A percentile compares a stretch with the other conserved stretches of the same genome.
Evolutionary conservation across 2,797 vertebrate species (phyloP).

Genomic region (Erpetoichthys calabaricus): DNA sequence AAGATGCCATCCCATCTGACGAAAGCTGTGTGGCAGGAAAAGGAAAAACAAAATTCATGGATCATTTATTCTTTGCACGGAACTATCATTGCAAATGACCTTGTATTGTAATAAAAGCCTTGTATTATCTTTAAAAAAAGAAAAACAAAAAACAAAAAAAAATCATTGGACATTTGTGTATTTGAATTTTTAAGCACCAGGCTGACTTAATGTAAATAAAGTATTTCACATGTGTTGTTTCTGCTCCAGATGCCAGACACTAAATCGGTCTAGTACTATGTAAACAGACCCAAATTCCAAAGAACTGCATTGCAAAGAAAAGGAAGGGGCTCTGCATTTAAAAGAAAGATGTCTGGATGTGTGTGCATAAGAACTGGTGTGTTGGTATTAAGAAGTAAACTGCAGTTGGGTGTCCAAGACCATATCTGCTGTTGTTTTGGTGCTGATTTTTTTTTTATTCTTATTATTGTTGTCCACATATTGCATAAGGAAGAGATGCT

Average conservation of each 20-base stretch:
- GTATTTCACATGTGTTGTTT: conserved; percentile 87
- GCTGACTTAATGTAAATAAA: conserved; percentile 91
- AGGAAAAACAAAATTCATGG: conserved; percentile 47
- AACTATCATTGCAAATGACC: conserved; percentile 71
- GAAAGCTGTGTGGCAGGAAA: conserved; percentile 47
- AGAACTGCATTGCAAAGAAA: conserved; percentile 33
- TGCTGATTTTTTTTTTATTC: not conserved
- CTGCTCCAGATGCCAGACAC: conserved; percentile 74
- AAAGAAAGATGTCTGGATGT: conserved; percentile 20
- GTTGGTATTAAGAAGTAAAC: conserved; percentile 12
- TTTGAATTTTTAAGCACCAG: conserved; percentile 71
- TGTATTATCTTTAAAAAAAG: conserved; percentile 46
- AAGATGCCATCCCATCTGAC: conserved; percentile 36
- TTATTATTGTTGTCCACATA: conserved; percentile 23
- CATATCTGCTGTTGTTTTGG: conserved; percentile 2
- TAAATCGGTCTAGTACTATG: conserved; percentile 55
- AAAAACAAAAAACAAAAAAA: conserved; percentile 48
- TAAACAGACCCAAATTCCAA: conserved; percentile 60
- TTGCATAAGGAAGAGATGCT: conserved; percentile 21
- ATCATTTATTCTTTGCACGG: conserved; percentile 64
- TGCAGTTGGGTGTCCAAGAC: conserved; percentile 20
- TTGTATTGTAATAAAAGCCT: conserved; percentile 69
- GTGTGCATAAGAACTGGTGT: conserved; percentile 24
- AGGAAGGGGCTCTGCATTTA: conserved; percentile 23
- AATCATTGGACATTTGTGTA: conserved; percentile 65